A percentile compares a stretch with the other conserved stretches of the same genome.
These are phyloP conservation scores for Balaenoptera acutorostrata DNA, from an alignment of 2,113 vertebrate species.

Conservation along the genomic window DNA sequence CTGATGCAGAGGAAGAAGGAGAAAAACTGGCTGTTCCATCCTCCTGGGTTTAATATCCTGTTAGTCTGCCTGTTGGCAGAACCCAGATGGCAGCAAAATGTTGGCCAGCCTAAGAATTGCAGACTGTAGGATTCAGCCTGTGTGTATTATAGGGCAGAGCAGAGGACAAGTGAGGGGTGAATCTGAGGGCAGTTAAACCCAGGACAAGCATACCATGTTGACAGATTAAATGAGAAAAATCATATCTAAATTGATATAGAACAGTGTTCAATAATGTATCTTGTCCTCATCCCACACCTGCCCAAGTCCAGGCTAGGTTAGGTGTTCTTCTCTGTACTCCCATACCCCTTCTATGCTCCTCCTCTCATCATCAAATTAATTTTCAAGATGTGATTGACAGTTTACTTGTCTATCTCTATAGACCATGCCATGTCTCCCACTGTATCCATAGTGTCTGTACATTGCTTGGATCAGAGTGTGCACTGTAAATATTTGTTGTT, in stretches of 20 bases:
- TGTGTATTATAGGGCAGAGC: neutral
- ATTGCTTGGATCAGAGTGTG: neutral
- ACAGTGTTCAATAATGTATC: neutral
- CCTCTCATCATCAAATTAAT: neutral
- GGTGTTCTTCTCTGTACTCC: neutral
- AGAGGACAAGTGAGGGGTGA: neutral
- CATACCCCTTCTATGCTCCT: neutral
- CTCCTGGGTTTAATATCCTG: neutral
- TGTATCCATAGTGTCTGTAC: neutral
- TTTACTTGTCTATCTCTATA: neutral
- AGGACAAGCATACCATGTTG: neutral
- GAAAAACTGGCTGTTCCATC: neutral
- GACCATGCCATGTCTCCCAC: neutral
- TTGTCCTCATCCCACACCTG: neutral
- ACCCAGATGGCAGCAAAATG: neutral
- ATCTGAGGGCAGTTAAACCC: neutral
- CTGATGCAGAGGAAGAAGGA: neutral
- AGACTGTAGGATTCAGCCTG: neutral
- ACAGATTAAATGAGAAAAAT: neutral
- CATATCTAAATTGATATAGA: neutral
- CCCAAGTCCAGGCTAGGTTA: neutral
- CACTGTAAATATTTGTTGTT: neutral
- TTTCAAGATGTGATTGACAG: neutral
- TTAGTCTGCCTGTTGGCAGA: neutral
- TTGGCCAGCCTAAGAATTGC: neutral